Evolutionary conservation across 2,113 vertebrate genomes (phyloP).

Genomic region (Pelusios castaneus): DNA sequence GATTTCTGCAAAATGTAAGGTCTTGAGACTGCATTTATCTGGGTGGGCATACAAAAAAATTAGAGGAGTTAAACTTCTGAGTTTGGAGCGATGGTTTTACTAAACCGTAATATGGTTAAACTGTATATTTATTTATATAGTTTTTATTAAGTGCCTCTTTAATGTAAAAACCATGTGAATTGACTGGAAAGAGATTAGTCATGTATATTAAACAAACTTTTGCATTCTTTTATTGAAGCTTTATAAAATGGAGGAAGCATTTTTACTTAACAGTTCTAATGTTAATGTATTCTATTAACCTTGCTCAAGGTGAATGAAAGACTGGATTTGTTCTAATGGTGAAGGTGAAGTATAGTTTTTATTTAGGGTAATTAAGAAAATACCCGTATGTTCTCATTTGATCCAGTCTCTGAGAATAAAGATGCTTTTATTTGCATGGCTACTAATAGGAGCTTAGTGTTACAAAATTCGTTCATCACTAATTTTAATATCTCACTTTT

Average conservation of each 20-base stretch:
- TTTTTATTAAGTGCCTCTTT: not conserved
- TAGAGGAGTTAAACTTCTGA: not conserved
- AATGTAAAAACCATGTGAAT: not conserved
- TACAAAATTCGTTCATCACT: not conserved
- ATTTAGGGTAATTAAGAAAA: not conserved
- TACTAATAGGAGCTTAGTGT: not conserved
- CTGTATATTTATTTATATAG: not conserved
- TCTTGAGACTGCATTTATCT: not conserved
- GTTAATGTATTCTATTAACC: not conserved
- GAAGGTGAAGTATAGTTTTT: accelerated
- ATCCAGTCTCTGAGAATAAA: not conserved
- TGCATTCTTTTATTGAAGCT: not conserved
- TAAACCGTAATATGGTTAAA: not conserved
- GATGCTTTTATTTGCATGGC: not conserved
- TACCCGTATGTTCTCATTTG: not conserved
- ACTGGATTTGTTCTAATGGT: not conserved
- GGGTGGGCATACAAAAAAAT: not conserved
- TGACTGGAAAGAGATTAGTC: not conserved
- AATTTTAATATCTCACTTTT: constrained; percentile 31
- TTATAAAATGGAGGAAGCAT: accelerated
- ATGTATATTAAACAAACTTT: not conserved
- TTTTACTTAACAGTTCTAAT: not conserved
- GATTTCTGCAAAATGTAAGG: not conserved
- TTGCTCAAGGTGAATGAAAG: not conserved
- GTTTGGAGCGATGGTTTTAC: not conserved